phyloP scores from a whole-genome alignment of 2,797 vertebrate genomes.

The Synanceia verrucosa region DNA sequence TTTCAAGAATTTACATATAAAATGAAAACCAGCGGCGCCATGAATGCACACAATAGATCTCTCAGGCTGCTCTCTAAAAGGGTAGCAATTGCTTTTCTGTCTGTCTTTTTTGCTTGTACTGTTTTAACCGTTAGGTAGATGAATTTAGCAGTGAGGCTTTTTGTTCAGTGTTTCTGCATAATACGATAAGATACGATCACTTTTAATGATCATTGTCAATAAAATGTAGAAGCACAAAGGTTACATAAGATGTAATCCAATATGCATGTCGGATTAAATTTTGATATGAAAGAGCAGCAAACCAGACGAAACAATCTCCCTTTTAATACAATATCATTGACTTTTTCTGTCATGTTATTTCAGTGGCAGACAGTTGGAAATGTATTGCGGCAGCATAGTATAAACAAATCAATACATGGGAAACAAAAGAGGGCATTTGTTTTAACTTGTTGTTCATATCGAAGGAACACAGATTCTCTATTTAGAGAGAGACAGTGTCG shows the following conservation, averaged over 20 bases:
- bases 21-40: slow-evolving; percentile 22
- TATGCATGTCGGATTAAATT: background rate
- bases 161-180: background rate
- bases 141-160: background rate
- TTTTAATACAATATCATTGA: background rate
- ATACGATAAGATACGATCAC: background rate
- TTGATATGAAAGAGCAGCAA: background rate
- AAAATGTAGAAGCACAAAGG: background rate
- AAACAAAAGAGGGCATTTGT: background rate
- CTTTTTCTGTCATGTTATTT: background rate
- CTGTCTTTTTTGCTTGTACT: background rate
- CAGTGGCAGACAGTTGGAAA: background rate
- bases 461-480: background rate
- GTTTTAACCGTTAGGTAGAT: background rate
- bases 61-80: slow-evolving; percentile 3
- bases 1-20: slow-evolving; percentile 42
- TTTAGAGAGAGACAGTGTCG: background rate
- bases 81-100: background rate
- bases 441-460: background rate
- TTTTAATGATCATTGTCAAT: background rate
- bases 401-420: background rate
- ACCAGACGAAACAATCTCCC: background rate
- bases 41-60: slow-evolving; percentile 25
- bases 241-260: background rate
- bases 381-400: background rate